Evolutionary conservation across 2,797 vertebrate genomes (phyloP), one percentile per base, ranked within the genome.

Genomic region (Propithecus perrieri): DNA sequence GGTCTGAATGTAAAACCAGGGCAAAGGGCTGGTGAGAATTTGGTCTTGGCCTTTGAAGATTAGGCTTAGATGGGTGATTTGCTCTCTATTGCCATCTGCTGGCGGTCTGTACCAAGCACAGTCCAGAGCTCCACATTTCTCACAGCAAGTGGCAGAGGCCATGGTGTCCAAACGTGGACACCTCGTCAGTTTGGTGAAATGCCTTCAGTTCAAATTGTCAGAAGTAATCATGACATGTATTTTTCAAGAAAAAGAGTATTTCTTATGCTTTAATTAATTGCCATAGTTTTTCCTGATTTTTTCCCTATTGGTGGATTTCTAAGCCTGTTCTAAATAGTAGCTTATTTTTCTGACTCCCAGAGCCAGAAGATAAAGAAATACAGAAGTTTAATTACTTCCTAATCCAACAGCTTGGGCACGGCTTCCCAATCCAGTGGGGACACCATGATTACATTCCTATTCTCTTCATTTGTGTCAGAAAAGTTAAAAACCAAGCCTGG

Each of bases 1-100:
- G 13, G 65, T 74, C 81, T 78, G 67, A 92, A 53, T 72, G 26
- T 41, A 41, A 97, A 93, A 46, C 22, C 24, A 38, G 26, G 59
- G 38, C 24, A 13, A 59, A 85, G 6, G 55, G 5, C 59, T 86
- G 53, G 7, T 61, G 38, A 96, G 30, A 74, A 38, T 85, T 94
- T 94, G 69, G 18, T 85, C 50, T 43, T 75, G 15, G n/a, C 11
- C 35, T 15, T 61, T 30, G 46, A 43, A 50, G 81, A 35, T 50
- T 65, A 22, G 50, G 46, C 79, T 80, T 91, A 41, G 71, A 71
- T 75, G 63, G 4, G 50, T 86, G 50, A 22, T 91, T 96, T 98
- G 84, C 97, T 98, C 92, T 97, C 24, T 93, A 85, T 75, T 97
- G 93, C 95, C 96, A 79, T 72, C 96, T 98, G 43, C 97, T 97